A percentile compares a stretch with the other conserved stretches of the same genome.
These are phyloP conservation scores for Phylloscopus trochiloides DNA, from an alignment of 2,113 vertebrate genomes.

Conservation along the genomic window DNA sequence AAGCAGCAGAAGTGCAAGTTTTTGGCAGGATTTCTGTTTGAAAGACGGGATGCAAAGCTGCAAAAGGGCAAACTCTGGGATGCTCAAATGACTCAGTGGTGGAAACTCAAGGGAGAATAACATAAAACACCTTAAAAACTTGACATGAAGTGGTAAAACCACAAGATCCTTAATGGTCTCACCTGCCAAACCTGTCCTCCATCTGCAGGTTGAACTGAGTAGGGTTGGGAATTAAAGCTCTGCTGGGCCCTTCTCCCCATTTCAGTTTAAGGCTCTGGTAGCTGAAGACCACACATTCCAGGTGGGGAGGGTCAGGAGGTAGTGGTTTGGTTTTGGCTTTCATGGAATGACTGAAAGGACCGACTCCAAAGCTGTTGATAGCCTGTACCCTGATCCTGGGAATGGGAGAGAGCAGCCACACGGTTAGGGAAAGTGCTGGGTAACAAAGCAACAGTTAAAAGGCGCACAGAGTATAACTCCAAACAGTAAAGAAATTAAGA, in stretches of 20 bases:
- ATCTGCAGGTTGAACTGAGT: slow-evolving; percentile 80
- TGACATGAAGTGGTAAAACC: fast-evolving
- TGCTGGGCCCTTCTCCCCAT: slow-evolving; percentile 78
- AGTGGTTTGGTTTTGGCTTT: slow-evolving; percentile 79
- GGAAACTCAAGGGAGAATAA: neutral
- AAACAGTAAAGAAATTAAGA: neutral
- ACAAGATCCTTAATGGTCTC: neutral
- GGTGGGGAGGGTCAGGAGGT: slow-evolving; percentile 79
- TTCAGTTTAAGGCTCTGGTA: slow-evolving; percentile 85
- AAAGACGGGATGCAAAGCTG: neutral
- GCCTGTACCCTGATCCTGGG: slow-evolving; percentile 80
- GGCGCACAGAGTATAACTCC: neutral
- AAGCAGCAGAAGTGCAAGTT: neutral
- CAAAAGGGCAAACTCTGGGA: neutral
- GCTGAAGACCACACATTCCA: slow-evolving; percentile 78
- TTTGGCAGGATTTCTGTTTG: neutral
- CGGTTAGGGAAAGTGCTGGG: neutral
- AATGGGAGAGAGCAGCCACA: neutral
- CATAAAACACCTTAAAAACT: neutral
- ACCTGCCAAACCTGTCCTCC: slow-evolving; percentile 79
- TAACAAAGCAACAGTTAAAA: neutral
- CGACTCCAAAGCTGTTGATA: slow-evolving; percentile 76
- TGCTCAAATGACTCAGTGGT: neutral
- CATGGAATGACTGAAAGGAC: slow-evolving; percentile 79
- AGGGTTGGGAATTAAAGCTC: slow-evolving; percentile 69